A percentile compares a stretch with the other conserved stretches of the same genome.
phyloP scores from a whole-genome alignment of 2,797 vertebrate species.

The Gymnothorax javanicus region DNA sequence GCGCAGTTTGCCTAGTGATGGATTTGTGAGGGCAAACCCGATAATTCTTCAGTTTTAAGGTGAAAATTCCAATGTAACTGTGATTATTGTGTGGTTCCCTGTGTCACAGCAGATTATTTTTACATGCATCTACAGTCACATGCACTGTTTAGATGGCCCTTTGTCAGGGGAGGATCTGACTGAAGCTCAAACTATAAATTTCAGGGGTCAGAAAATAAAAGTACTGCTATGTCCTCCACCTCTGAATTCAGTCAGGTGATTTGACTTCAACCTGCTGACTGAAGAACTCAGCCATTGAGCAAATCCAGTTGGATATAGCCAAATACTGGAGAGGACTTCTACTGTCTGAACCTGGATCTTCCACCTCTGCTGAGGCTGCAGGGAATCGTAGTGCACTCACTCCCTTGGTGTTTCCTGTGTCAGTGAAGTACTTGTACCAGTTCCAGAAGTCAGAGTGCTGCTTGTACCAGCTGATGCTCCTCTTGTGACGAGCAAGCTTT shows the following conservation, averaged over 20 bases:
- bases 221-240: too few species aligned
- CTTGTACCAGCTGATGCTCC: constrained; percentile 82
- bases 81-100: background rate
- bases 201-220: too few species aligned
- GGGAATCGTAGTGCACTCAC: constrained; percentile 60
- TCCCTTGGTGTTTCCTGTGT: constrained; percentile 75
- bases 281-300: too few species aligned
- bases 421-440: constrained; percentile 80
- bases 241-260: too few species aligned
- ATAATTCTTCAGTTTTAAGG: background rate
- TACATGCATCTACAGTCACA: background rate
- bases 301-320: too few species aligned
- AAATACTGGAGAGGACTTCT: too few species aligned
- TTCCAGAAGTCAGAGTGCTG: constrained; percentile 80
- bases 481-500: constrained; percentile 70
- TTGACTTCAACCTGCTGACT: too few species aligned
- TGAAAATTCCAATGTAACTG: background rate
- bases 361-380: background rate
- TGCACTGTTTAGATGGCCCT: background rate
- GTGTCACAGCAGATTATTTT: background rate
- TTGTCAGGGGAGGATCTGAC: background rate
- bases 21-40: background rate
- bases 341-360: too few species aligned
- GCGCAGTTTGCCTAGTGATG: background rate
- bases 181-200: background rate